Conservation (phyloP, 2,113 vertebrate species). For the Brachypodius melanocephalos region DNA sequence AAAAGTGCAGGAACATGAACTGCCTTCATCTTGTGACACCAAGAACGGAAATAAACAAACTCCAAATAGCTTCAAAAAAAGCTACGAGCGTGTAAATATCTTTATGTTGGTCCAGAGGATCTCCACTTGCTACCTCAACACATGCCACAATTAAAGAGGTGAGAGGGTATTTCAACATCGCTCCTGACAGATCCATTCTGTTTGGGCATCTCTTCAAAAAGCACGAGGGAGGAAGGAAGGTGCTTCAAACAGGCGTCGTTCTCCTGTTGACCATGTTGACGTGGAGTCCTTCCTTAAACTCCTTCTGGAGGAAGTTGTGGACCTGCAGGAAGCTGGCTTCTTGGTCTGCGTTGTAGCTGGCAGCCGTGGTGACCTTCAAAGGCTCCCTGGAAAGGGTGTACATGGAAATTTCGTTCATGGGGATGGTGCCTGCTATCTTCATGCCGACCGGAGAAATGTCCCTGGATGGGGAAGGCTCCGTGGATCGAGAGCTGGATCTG, state of each 20-base stretch:
- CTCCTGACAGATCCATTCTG: constrained; percentile 23
- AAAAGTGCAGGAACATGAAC: constrained; percentile 44
- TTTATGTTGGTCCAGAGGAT: constrained; percentile 14
- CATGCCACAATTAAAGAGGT: constrained; percentile 41
- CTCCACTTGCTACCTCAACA: constrained; percentile 30
- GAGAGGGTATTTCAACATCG: constrained; percentile 42
- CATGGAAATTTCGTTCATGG: constrained; percentile 94
- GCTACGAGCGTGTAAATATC: constrained; percentile 45
- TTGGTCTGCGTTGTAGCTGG: constrained; percentile 90
- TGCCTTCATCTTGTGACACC: constrained; percentile 49
- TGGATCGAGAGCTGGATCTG: constrained; percentile 89
- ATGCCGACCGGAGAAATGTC: constrained; percentile 85
- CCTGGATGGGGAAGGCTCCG: constrained; percentile 87
- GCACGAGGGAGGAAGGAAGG: not conserved
- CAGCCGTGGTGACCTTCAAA: constrained; percentile 80
- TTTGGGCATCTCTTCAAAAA: not conserved
- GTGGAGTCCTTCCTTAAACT: constrained; percentile 86
- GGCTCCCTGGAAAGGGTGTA: constrained; percentile 92
- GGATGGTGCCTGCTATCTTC: constrained; percentile 84
- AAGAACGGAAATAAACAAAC: constrained; percentile 65
- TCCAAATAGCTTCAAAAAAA: constrained; percentile 61
- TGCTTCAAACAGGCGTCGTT: constrained; percentile 92
- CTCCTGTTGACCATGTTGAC: constrained; percentile 87
- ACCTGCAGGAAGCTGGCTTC: constrained; percentile 92
- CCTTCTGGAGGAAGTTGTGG: constrained; percentile 95